Evolutionary conservation across 1,140 invertebrate species (phyloP).

Genomic region (Philaenus spumarius): DNA sequence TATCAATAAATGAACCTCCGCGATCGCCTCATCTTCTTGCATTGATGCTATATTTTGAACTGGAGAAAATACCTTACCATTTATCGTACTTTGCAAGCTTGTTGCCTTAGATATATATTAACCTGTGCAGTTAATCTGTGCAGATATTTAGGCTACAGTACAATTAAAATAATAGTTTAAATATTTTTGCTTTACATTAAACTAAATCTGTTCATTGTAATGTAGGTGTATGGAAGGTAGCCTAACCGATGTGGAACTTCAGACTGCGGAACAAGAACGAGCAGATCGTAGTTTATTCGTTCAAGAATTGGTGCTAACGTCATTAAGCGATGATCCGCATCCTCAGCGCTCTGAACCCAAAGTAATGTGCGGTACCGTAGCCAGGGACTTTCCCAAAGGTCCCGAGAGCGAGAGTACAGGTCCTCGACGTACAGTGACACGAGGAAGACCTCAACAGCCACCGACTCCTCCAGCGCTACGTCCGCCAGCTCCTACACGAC

Average conservation of each 20-base stretch:
- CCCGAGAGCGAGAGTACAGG: conserved; percentile 39
- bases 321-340: conserved; percentile 40
- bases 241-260: conserved; percentile 47
- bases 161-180: no score
- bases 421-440: background rate
- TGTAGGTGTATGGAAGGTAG: conserved; percentile 51
- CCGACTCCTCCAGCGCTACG: conserved; percentile 36
- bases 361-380: conserved; percentile 30
- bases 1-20: no score
- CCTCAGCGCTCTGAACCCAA: conserved; percentile 21
- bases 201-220: no score
- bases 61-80: no score
- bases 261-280: conserved; percentile 50
- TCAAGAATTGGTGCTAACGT: conserved; percentile 58
- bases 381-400: conserved; percentile 41
- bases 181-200: no score
- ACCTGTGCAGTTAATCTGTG: no score
- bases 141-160: no score
- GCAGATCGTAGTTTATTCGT: conserved; percentile 61
- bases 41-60: no score
- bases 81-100: no score
- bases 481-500: conserved; percentile 35
- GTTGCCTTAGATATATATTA: no score
- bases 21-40: no score
- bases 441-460: conserved; percentile 33